Evolutionary conservation across 2,888 invertebrate genomes (phyloP).

Genomic region (Carpatolechia fugitivella): DNA sequence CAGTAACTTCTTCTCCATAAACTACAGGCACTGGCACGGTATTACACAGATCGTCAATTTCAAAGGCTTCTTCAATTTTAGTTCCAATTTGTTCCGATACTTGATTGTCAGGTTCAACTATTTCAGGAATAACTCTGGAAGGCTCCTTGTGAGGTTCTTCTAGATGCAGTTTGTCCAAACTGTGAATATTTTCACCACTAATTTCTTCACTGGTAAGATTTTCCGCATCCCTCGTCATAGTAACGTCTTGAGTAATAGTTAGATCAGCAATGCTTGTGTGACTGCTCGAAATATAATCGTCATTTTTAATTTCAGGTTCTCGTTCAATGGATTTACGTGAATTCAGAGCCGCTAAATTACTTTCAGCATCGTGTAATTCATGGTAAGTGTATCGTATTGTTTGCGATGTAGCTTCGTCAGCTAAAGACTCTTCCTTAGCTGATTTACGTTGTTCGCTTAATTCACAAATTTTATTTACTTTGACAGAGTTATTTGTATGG

Average conservation of each 20-base stretch:
- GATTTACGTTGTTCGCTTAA: too few species aligned
- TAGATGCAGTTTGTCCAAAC: not conserved
- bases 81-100: slow-evolving; percentile 7
- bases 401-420: not conserved
- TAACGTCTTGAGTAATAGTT: not conserved
- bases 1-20: slow-evolving; percentile 29
- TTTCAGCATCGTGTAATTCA: slow-evolving; percentile 48
- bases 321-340: slow-evolving; percentile 9
- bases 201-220: slow-evolving; percentile 21
- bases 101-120: slow-evolving; percentile 17
- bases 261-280: not conserved
- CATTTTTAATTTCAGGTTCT: not conserved
- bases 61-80: slow-evolving; percentile 37
- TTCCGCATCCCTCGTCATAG: not conserved
- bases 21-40: slow-evolving; percentile 38
- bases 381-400: slow-evolving; percentile 37
- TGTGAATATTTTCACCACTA: slow-evolving; percentile 2
- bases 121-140: slow-evolving; percentile 1
- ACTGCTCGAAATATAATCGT: not conserved
- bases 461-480: not conserved
- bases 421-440: not conserved
- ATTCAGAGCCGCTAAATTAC: slow-evolving; percentile 24
- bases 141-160: not conserved
- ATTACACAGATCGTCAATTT: slow-evolving; percentile 47
- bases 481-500: not conserved